Conservation (phyloP, 92 coral and sea anemone genomes). For the Blastomussa wellsi region DNA sequence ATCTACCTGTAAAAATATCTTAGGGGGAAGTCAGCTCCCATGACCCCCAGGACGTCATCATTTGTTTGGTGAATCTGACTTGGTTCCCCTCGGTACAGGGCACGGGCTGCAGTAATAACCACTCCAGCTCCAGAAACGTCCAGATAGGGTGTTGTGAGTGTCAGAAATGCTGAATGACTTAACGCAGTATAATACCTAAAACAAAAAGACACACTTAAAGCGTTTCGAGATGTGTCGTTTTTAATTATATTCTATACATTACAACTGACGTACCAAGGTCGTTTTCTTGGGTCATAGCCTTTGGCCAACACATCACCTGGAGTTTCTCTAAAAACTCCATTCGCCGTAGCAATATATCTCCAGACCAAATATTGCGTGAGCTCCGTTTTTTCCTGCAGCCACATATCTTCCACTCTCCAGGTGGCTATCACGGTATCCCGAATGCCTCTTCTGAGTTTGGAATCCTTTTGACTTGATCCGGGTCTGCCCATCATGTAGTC, state of each 20-base stretch:
- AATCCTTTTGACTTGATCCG: slow-evolving; percentile 5
- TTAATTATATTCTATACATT: too few relatives aligned
- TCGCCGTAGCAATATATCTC: slow-evolving; percentile 57
- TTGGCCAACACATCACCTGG: slow-evolving; percentile 46
- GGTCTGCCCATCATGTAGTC: slow-evolving; percentile 39
- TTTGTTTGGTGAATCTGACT: not conserved
- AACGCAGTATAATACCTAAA: slow-evolving; percentile 56
- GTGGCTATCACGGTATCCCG: slow-evolving; percentile 57
- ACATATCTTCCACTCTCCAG: slow-evolving; percentile 48
- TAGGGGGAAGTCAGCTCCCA: slow-evolving; percentile 66
- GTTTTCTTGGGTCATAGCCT: slow-evolving; percentile 52
- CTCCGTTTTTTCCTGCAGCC: slow-evolving; percentile 39
- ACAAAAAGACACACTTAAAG: not conserved
- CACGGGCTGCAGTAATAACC: slow-evolving; percentile 53
- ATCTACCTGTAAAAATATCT: slow-evolving; percentile 53
- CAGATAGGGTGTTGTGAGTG: slow-evolving; percentile 63
- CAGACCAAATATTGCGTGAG: slow-evolving; percentile 49
- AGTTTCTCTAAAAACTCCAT: slow-evolving; percentile 42
- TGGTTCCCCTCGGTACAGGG: slow-evolving; percentile 30
- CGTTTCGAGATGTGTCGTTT: too few relatives aligned
- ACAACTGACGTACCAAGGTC: slow-evolving; percentile 42
- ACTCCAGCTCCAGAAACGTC: slow-evolving; percentile 66
- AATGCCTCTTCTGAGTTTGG: slow-evolving; percentile 39
- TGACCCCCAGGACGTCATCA: slow-evolving; percentile 54
- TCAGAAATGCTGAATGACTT: slow-evolving; percentile 34